Evolutionary conservation across 2,797 vertebrate species (phyloP), one percentile per base, ranked within the genome.

Genomic region (Oryzias sinensis): DNA sequence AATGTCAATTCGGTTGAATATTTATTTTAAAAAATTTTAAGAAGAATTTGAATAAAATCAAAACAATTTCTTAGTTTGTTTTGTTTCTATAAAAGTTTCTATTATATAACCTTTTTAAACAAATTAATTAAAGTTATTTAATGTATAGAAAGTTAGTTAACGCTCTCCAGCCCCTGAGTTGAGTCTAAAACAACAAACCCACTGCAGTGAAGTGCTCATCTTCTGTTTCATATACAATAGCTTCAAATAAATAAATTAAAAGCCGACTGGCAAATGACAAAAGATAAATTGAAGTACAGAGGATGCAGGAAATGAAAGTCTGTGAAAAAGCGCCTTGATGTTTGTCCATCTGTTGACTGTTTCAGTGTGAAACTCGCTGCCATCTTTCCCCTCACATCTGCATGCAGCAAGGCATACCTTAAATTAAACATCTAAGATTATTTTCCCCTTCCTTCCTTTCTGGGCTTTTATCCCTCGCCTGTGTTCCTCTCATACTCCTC

Each of bases 401-500:
- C 69, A 76, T 57, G 53, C 58, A 42, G 59, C 73, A 54, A 57
- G 59, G 65, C 62, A 51, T 55, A 60, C 61, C 1, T 64, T 79
- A 67, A 86, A 87, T 83, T 75, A 82, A 83, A 82, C 72, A 78
- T 85, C 69, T 68, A 20, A 77, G 69, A 64, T 43, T 68, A 43
- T 67, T 65, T 43, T 37, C 9, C 57, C 59, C 62, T 27, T 66
- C 48, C 49, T 41, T 71, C 40, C 54, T 49, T 74, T 80, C 76
- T 80, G 76, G 65, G 70, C 74, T 79, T 72, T 65, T 62, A 70
- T 80, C 62, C 67, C 60, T 65, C 68, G 65, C 59, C 72, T 81
- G 65, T 55, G 56, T 56, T 64, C 53, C 50, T 72, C 69, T 67
- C 76, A 62, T 53, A 57, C 62, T 65, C 67, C 74, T 72, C 65